phyloP scores from a whole-genome alignment of 2,113 vertebrate genomes.

The Cheilinus undulatus region DNA sequence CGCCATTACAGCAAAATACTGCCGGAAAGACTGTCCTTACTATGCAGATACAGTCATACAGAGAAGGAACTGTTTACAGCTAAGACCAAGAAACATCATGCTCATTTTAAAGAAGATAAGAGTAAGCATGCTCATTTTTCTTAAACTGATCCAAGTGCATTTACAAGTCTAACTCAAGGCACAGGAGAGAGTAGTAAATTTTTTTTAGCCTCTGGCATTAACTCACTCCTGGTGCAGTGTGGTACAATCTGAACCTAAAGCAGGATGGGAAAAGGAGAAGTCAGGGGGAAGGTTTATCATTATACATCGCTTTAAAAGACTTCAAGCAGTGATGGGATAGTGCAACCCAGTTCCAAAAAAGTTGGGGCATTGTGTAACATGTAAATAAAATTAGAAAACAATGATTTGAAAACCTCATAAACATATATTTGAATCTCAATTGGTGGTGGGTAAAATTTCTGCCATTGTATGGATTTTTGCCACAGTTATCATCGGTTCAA shows the following conservation, averaged over 20 bases:
- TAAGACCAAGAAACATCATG: not conserved
- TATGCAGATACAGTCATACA: constrained; percentile 9
- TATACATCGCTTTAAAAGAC: too few relatives aligned
- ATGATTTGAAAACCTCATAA: too few relatives aligned
- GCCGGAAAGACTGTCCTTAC: constrained; percentile 12
- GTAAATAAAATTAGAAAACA: too few relatives aligned
- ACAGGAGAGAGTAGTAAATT: not conserved
- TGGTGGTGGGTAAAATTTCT: too few relatives aligned
- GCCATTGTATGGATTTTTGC: too few relatives aligned
- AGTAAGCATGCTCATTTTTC: not conserved
- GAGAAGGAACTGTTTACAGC: constrained; percentile 30
- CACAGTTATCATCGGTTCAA: too few relatives aligned
- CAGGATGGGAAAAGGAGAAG: too few relatives aligned
- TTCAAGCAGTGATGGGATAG: too few relatives aligned
- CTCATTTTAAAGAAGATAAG: not conserved
- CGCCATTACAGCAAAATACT: constrained; percentile 3
- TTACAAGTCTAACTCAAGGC: not conserved
- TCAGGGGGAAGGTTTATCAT: too few relatives aligned
- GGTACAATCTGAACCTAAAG: not conserved
- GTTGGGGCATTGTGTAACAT: too few relatives aligned
- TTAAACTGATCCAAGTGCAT: not conserved
- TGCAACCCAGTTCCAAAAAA: too few relatives aligned
- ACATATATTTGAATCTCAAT: too few relatives aligned
- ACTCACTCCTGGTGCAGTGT: not conserved
- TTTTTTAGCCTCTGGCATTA: not conserved